Conservation (phyloP, 2,888 invertebrate species). For the Gisinianus flammeolus region DNA sequence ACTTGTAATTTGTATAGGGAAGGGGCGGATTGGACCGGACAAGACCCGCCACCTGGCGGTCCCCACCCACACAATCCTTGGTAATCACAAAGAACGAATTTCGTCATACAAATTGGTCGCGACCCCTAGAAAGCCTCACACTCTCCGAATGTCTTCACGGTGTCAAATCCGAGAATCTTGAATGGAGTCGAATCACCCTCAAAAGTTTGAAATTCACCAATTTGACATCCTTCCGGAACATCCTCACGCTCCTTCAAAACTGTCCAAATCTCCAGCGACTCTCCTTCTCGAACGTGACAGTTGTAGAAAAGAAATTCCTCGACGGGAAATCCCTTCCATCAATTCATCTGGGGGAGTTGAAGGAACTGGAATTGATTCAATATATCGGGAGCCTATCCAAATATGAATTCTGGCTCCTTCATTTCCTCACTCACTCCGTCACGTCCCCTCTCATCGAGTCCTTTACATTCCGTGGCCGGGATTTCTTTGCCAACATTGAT, state of each 20-base stretch:
- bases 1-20: too few relatives aligned
- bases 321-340: background rate
- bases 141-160: background rate
- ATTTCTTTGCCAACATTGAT: background rate
- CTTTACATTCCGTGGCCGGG: slow-evolving; percentile 18
- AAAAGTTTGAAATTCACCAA: background rate
- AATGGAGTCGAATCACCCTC: background rate
- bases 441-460: background rate
- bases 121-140: slow-evolving; percentile 7
- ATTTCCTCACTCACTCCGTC: slow-evolving; percentile 8
- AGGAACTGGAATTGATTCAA: slow-evolving; percentile 21
- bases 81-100: slow-evolving; percentile 10
- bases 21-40: too few relatives aligned
- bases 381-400: background rate
- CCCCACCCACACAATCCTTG: too few relatives aligned
- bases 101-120: background rate
- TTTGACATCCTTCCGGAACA: background rate
- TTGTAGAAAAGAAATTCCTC: slow-evolving; percentile 6
- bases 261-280: slow-evolving; percentile 10
- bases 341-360: background rate
- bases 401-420: slow-evolving; percentile 32
- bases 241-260: background rate
- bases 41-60: too few relatives aligned
- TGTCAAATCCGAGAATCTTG: background rate
- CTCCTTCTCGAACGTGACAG: slow-evolving; percentile 7